phyloP scores from a whole-genome alignment of 2,113 vertebrate genomes.

The Benitochromis conjunctus region DNA sequence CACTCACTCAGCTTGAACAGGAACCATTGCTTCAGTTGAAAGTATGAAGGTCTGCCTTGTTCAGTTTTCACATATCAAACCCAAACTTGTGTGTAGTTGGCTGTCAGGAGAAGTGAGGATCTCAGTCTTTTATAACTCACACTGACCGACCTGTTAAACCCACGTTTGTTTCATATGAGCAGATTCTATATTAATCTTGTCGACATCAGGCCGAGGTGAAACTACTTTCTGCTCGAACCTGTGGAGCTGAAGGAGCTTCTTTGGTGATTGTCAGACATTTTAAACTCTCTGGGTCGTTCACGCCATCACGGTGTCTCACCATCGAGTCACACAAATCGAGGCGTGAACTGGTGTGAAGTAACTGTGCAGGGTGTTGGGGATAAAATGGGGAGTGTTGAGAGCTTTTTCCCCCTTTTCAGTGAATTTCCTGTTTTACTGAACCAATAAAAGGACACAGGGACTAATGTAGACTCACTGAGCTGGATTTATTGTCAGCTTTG shows the following conservation, averaged over 20 bases:
- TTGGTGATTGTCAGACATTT: not conserved
- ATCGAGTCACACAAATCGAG: not conserved
- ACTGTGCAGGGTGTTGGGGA: not conserved
- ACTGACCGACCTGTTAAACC: not conserved
- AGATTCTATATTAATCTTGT: not conserved
- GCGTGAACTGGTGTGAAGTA: not conserved
- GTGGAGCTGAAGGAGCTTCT: not conserved
- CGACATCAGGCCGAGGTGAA: not conserved
- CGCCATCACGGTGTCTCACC: not conserved
- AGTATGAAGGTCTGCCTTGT: not conserved
- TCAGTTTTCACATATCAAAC: not conserved
- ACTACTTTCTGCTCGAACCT: not conserved
- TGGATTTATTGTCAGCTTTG: too few species aligned
- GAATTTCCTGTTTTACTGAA: not conserved
- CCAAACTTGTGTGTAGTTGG: rapidly evolving
- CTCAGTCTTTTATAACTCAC: not conserved
- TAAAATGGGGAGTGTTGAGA: not conserved
- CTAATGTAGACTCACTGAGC: not conserved
- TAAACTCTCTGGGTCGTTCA: not conserved
- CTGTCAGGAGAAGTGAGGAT: not conserved
- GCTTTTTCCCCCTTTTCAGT: not conserved
- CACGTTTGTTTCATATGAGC: not conserved
- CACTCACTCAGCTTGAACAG: too few species aligned
- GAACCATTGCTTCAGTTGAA: too few species aligned
- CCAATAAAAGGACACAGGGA: not conserved